These are phyloP conservation scores for Potorous gilbertii DNA, from an alignment of 2,797 vertebrate species.

Conservation along the genomic window DNA sequence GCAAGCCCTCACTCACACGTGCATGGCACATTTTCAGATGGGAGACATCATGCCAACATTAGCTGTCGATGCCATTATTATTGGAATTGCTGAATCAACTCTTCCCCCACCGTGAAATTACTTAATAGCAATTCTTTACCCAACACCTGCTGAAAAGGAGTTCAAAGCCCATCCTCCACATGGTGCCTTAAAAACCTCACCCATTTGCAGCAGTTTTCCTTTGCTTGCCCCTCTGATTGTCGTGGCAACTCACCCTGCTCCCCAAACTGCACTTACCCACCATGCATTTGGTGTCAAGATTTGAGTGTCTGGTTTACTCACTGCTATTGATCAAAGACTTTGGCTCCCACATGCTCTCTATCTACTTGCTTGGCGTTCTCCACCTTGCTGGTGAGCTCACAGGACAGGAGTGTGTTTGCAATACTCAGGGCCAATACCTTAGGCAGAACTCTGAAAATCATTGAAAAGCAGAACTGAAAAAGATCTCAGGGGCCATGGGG, in stretches of 20 bases:
- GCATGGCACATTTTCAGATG: slow-evolving; percentile 72
- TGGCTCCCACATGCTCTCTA: not conserved
- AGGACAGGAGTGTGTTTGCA: not conserved
- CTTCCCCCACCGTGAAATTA: not conserved
- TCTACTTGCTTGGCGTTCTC: not conserved
- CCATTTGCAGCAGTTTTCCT: not conserved
- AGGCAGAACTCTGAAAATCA: not conserved
- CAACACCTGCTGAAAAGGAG: slow-evolving; percentile 34
- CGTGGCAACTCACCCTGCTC: not conserved
- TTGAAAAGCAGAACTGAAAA: not conserved
- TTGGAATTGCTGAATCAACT: slow-evolving; percentile 42
- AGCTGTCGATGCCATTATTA: slow-evolving; percentile 52
- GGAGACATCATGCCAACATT: slow-evolving; percentile 60
- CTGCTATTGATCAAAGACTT: not conserved
- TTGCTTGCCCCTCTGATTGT: not conserved
- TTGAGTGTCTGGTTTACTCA: not conserved
- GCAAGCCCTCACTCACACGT: slow-evolving; percentile 63
- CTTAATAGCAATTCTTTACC: slow-evolving; percentile 44
- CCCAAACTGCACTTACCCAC: not conserved
- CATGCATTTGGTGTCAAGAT: not conserved
- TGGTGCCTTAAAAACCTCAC: slow-evolving; percentile 1
- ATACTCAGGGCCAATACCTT: not conserved
- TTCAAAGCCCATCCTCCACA: slow-evolving; percentile 25
- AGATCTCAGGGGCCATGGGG: not conserved
- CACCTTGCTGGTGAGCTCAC: not conserved